Base-by-base conservation (phyloP, 2,888 invertebrate species). In the Imbricaverruca yamaguchii region DNA sequence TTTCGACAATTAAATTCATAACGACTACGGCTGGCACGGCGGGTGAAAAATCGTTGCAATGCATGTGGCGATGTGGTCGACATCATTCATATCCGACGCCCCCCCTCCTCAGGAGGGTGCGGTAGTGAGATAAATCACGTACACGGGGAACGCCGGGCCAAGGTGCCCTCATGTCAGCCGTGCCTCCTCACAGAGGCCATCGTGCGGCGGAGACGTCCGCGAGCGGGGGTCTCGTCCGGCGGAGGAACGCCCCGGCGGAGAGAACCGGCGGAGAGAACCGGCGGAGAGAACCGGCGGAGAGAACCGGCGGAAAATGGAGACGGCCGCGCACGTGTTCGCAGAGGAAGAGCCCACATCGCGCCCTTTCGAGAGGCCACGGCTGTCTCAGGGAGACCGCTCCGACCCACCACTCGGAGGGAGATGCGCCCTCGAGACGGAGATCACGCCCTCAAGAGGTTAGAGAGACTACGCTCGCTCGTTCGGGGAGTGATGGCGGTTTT, bases 1-100 rank as follows among this genome's bases (percentile, higher is more conserved):
- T 55, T 74, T 74, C 53, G 74, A 74, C 74, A 74, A 74, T 74
- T 9, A 55, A 74, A 74, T 55, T 21, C 74, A 74, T 21, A 74
- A 55, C 55, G 23, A 21, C 74, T 55, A 74, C 53, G 53, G 74
- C 53, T 15, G 55, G 21, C n/a, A 11, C 21, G 74, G 74, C 11
- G 74, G 74, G 74, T 74, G 74, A 55, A 74, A 53, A 55, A 21
- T n/a, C 65, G 53, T 55, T 55, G 74, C 15, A 55, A 55, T 23
- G 65, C 65, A 65, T 69, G 69, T 69, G 23, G 69, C 55, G 55
- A 8, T 18, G 69, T 67, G 65, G 8, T 12, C n/a, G 39, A 39
- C 39, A 39, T 39, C 39, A 39, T 23, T 13, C 69, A 39, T 15
- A 23, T 4, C 69, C 13, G 69, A 15, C 9, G n/a, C 4, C 15